phyloP scores from a whole-genome alignment of 2,888 invertebrate genomes.

The Lasioglossum figueresi region DNA sequence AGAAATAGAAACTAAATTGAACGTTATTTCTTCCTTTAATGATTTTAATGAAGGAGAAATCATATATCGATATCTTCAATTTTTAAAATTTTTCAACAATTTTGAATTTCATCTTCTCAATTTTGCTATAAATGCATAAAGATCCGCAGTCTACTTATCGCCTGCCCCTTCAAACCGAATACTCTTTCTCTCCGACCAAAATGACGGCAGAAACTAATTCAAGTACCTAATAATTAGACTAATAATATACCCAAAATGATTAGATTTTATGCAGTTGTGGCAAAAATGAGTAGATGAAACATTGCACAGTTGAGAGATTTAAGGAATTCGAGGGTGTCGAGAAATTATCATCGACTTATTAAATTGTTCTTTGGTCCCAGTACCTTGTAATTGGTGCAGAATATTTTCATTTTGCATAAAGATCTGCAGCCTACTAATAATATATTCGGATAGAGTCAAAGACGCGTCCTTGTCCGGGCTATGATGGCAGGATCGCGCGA shows the following conservation, averaged over 20 bases:
- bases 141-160: too few relatives aligned
- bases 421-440: not conserved
- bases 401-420: not conserved
- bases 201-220: too few relatives aligned
- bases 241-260: too few relatives aligned
- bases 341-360: not conserved
- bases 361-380: not conserved
- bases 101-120: too few relatives aligned
- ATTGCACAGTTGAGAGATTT: not conserved
- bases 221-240: not conserved
- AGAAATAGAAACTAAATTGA: too few relatives aligned
- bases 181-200: too few relatives aligned
- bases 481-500: conserved; percentile 40
- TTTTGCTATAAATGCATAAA: too few relatives aligned
- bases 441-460: conserved; percentile 31
- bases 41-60: too few relatives aligned
- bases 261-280: not conserved
- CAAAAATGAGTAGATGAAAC: not conserved
- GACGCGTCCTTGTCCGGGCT: conserved; percentile 61
- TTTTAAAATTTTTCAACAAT: too few relatives aligned
- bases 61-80: too few relatives aligned
- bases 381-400: not conserved
- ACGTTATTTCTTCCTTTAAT: too few relatives aligned
- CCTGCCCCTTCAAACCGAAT: too few relatives aligned
- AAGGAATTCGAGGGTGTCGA: not conserved